phyloP scores from a whole-genome alignment of 2,113 vertebrate species.

The Alouatta palliata region DNA sequence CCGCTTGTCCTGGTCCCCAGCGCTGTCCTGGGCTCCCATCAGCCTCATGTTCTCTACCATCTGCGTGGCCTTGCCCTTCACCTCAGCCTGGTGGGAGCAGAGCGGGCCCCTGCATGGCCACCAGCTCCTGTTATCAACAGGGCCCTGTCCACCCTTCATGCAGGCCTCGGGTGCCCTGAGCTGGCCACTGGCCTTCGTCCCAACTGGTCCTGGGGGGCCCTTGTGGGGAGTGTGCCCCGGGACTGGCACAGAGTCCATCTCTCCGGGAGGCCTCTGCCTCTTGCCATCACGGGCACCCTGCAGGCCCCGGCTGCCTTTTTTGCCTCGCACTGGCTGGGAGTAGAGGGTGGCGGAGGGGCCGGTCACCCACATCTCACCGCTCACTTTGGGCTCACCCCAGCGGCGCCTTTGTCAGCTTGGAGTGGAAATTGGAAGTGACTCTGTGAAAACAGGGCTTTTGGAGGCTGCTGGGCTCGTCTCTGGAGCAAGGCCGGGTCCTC shows the following conservation, averaged over 20 bases:
- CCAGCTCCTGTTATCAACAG: background rate
- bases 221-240: rapidly evolving
- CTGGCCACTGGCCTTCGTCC: rapidly evolving
- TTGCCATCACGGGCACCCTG: background rate
- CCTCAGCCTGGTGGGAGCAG: background rate
- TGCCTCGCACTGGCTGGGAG: rapidly evolving
- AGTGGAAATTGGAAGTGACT: background rate
- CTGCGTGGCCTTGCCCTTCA: background rate
- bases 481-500: background rate
- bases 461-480: background rate
- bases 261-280: background rate
- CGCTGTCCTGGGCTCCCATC: background rate
- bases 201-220: too few species aligned
- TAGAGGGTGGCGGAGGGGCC: background rate
- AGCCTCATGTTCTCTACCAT: background rate
- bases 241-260: background rate
- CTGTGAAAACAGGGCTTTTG: background rate
- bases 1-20: background rate
- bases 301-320: background rate
- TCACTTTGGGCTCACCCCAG: background rate
- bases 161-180: rapidly evolving
- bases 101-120: background rate
- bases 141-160: background rate
- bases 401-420: background rate
- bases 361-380: background rate